A percentile compares a stretch with the other conserved stretches of the same genome.
phyloP scores from a whole-genome alignment of 2,888 invertebrate genomes.

The Euplexia lucipara region DNA sequence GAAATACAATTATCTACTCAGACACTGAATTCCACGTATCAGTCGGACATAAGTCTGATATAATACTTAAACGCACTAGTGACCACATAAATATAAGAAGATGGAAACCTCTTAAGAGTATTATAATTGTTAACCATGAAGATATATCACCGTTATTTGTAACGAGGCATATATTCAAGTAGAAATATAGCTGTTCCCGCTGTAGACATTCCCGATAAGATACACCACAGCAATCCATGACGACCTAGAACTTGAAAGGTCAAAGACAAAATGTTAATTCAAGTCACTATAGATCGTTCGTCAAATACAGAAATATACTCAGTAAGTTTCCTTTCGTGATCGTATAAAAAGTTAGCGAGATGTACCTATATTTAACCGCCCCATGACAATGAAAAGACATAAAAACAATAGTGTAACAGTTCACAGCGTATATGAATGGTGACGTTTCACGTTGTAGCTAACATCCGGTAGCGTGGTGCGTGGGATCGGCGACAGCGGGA shows the following conservation, averaged over 20 bases:
- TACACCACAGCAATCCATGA: not conserved
- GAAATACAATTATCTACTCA: not conserved
- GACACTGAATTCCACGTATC: not conserved
- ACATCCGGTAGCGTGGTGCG: slow-evolving; percentile 62
- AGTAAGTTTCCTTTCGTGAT: slow-evolving; percentile 41
- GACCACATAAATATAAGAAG: slow-evolving; percentile 5
- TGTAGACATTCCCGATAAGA: slow-evolving; percentile 1
- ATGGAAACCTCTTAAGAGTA: slow-evolving; percentile 5
- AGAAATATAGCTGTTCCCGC: not conserved
- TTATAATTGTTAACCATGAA: slow-evolving; percentile 28
- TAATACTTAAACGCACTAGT: slow-evolving; percentile 9
- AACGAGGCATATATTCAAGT: slow-evolving; percentile 8
- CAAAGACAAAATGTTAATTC: slow-evolving; percentile 7
- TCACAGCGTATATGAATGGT: slow-evolving; percentile 63
- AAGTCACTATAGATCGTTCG: not conserved
- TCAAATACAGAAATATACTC: not conserved
- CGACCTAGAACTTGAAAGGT: slow-evolving; percentile 23
- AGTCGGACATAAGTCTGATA: slow-evolving; percentile 5
- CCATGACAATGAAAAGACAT: slow-evolving; percentile 62
- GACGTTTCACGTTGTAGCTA: slow-evolving; percentile 56
- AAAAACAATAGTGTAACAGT: slow-evolving; percentile 66
- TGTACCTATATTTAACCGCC: slow-evolving; percentile 25
- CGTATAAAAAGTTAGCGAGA: slow-evolving; percentile 23
- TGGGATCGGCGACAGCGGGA: slow-evolving; percentile 43
- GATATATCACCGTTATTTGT: slow-evolving; percentile 33